A percentile compares a stretch with the other conserved stretches of the same genome.
These are phyloP conservation scores for Phlogophora meticulosa DNA, from an alignment of 2,888 invertebrate genomes.

Conservation along the genomic window DNA sequence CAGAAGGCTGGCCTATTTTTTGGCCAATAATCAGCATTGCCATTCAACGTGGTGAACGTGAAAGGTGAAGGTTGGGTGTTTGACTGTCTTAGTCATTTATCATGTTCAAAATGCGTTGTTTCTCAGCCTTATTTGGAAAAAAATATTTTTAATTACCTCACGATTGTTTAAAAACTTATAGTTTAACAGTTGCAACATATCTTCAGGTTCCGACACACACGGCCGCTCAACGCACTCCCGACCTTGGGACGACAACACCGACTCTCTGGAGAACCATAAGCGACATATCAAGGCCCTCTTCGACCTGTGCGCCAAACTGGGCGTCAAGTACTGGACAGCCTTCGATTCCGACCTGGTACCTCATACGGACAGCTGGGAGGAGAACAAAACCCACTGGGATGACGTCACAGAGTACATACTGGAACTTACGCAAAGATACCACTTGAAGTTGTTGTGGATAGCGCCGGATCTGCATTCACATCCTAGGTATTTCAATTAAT, in stretches of 20 bases:
- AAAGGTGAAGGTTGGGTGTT: no score
- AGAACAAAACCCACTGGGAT: conserved; percentile 90
- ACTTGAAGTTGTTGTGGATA: conserved; percentile 92
- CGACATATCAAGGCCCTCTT: conserved; percentile 91
- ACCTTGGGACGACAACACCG: conserved; percentile 91
- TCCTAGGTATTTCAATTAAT: conserved; percentile 81
- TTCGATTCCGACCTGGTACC: conserved; percentile 92
- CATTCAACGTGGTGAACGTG: no score
- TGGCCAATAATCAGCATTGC: no score
- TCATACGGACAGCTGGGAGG: conserved; percentile 89
- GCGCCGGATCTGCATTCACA: conserved; percentile 92
- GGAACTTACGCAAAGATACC: conserved; percentile 90
- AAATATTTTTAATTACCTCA: no score
- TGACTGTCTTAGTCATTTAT: no score
- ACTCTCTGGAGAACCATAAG: conserved; percentile 91
- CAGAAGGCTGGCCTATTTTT: no score
- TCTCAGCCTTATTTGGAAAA: no score
- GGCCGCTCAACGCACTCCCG: conserved; percentile 82
- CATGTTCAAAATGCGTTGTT: no score
- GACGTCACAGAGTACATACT: conserved; percentile 90
- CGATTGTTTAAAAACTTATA: no score
- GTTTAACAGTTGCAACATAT: neutral
- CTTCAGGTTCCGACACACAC: conserved; percentile 82
- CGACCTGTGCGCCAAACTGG: conserved; percentile 92
- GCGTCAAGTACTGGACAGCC: conserved; percentile 92